Percentiles rank a stretch among this genome's conserved stretches.
phyloP scores from a whole-genome alignment of 64 coral and sea anemone species.

The Exaiptasia diaphana region DNA sequence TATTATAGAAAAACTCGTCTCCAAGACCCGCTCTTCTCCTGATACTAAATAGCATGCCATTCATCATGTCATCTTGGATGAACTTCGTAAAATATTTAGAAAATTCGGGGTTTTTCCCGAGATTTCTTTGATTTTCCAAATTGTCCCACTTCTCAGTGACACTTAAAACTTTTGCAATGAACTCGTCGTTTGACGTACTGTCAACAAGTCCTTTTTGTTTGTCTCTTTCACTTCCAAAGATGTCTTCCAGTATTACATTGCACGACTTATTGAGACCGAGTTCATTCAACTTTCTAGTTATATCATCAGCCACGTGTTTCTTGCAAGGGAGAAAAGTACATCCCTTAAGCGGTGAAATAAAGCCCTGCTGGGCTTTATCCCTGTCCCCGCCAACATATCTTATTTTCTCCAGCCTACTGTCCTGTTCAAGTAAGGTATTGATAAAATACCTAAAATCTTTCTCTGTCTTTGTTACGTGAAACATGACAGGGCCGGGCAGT shows the following conservation, averaged over 20 bases:
- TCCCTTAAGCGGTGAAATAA: too few relatives aligned
- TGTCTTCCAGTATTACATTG: slow-evolving; percentile 7
- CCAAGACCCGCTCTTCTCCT: slow-evolving; percentile 30
- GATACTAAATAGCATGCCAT: slow-evolving; percentile 29
- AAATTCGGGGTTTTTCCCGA: slow-evolving; percentile 13
- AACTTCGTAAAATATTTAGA: slow-evolving; percentile 21
- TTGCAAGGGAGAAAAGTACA: neutral
- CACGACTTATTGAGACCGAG: slow-evolving; percentile 12
- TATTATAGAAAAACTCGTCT: slow-evolving; percentile 67
- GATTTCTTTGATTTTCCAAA: neutral
- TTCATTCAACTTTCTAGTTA: slow-evolving; percentile 7
- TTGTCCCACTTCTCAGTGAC: neutral
- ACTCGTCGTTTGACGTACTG: neutral
- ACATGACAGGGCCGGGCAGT: too few relatives aligned
- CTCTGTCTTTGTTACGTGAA: too few relatives aligned
- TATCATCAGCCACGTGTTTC: slow-evolving; percentile 21
- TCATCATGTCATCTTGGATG: slow-evolving; percentile 48
- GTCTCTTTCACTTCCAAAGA: slow-evolving; percentile 12
- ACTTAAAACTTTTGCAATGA: neutral
- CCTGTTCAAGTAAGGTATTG: too few relatives aligned
- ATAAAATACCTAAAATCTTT: too few relatives aligned
- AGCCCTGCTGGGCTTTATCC: too few relatives aligned
- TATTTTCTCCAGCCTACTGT: too few relatives aligned
- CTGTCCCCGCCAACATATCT: too few relatives aligned
- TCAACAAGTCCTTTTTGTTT: slow-evolving; percentile 14